A percentile compares a stretch with the other conserved stretches of the same genome.
These are phyloP conservation scores for Xerus rutilus DNA, from an alignment of 2,797 vertebrate species.

Conservation along the genomic window DNA sequence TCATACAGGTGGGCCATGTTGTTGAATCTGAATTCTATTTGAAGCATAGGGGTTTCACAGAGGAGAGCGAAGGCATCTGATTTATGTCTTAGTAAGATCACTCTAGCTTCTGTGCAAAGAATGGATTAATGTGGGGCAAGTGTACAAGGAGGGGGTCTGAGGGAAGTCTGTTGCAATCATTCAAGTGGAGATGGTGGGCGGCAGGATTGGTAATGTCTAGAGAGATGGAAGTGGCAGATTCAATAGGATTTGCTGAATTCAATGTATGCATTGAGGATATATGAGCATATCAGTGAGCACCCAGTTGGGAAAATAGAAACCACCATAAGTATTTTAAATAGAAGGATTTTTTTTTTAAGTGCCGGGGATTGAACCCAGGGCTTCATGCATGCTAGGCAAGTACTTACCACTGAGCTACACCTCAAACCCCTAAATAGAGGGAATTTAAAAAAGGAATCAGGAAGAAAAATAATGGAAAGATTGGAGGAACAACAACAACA, in stretches of 20 bases:
- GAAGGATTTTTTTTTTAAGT: not conserved
- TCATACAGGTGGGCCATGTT: not conserved
- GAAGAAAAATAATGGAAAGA: not conserved
- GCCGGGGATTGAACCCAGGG: no score
- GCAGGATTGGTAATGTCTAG: not conserved
- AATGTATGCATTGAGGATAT: not conserved
- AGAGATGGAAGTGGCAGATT: not conserved
- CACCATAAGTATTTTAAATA: not conserved
- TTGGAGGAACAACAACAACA: not conserved
- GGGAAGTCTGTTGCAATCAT: not conserved
- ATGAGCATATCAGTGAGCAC: not conserved
- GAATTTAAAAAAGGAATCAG: not conserved
- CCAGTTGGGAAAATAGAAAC: not conserved
- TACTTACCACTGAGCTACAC: no score
- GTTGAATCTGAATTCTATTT: not conserved
- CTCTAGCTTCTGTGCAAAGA: not conserved
- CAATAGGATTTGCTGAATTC: not conserved
- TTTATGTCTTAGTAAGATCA: not conserved
- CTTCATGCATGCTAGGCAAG: no score
- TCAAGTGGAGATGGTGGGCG: not conserved
- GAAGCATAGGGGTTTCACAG: not conserved
- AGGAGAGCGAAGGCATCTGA: not conserved
- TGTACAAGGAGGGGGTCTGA: not conserved
- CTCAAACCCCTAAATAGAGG: not conserved
- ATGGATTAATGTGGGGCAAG: not conserved